Conservation (phyloP, 1,140 invertebrate species). For the Myzus persicae region DNA sequence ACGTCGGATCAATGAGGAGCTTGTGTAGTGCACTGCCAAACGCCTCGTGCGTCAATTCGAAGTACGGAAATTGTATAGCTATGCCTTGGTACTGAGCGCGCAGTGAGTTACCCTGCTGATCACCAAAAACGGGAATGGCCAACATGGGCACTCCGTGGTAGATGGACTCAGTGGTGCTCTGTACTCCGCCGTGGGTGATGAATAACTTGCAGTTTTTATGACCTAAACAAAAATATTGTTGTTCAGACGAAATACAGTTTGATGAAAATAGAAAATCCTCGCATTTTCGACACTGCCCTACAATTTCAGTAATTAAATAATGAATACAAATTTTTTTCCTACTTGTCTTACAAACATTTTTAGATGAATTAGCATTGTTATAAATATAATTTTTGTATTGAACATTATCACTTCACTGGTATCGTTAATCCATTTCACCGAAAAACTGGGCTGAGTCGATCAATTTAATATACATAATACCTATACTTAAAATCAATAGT, state of each 20-base stretch:
- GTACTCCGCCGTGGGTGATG: constrained; percentile 70
- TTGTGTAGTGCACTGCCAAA: constrained; percentile 9
- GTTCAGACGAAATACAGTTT: neutral
- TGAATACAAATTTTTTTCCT: too few relatives aligned
- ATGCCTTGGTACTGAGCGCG: neutral
- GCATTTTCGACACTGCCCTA: too few relatives aligned
- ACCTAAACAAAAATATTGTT: constrained; percentile 60
- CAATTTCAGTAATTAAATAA: too few relatives aligned
- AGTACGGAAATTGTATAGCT: constrained; percentile 32
- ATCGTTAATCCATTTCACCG: neutral
- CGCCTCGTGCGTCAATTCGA: neutral
- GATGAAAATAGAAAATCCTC: neutral
- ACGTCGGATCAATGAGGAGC: neutral
- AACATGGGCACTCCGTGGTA: constrained; percentile 68
- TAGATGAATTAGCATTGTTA: neutral
- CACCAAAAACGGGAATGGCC: constrained; percentile 66
- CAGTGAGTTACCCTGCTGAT: constrained; percentile 62
- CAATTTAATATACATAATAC: too few relatives aligned
- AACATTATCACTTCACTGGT: neutral
- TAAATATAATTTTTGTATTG: neutral
- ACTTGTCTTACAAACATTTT: too few relatives aligned
- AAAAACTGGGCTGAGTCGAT: neutral
- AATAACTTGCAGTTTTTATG: constrained; percentile 67
- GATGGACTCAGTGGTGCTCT: constrained; percentile 67
- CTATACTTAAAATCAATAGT: neutral